A percentile compares a stretch with the other conserved stretches of the same genome.
phyloP scores from a whole-genome alignment of 2,888 invertebrate genomes.

The Lasius platythorax region DNA sequence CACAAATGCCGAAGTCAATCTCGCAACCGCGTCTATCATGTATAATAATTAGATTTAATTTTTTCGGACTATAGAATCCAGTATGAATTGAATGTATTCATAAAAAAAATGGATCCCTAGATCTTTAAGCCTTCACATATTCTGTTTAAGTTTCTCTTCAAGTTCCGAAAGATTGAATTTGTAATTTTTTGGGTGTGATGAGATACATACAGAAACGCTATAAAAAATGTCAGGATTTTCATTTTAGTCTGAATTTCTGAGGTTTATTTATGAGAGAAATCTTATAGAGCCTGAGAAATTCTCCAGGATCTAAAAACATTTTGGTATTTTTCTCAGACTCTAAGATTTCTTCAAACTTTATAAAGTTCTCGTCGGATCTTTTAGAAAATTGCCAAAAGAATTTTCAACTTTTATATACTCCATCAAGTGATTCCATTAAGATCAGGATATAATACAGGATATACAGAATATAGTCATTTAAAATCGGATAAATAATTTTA shows the following conservation, averaged over 20 bases:
- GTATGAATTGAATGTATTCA: neutral
- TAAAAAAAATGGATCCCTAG: neutral
- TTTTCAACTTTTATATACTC: neutral
- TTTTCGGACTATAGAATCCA: neutral
- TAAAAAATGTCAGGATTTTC: neutral
- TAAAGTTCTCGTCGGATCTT: neutral
- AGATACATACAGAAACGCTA: neutral
- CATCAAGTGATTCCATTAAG: neutral
- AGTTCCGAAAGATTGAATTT: neutral
- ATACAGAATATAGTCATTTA: too few species aligned
- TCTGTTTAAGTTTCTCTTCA: neutral
- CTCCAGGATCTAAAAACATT: neutral
- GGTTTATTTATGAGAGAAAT: neutral
- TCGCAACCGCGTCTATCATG: conserved; percentile 84
- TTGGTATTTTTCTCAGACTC: neutral
- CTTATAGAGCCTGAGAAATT: neutral
- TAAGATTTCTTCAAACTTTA: neutral
- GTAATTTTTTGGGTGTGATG: neutral
- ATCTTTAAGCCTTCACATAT: neutral
- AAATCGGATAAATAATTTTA: too few species aligned
- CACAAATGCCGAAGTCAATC: conserved; percentile 81
- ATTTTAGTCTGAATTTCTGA: neutral
- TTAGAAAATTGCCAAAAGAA: neutral
- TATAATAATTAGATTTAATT: conserved; percentile 78
- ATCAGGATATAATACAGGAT: neutral